These are phyloP conservation scores for Drosophila birchii DNA, from an alignment of 2,888 invertebrate species.

Conservation along the genomic window DNA sequence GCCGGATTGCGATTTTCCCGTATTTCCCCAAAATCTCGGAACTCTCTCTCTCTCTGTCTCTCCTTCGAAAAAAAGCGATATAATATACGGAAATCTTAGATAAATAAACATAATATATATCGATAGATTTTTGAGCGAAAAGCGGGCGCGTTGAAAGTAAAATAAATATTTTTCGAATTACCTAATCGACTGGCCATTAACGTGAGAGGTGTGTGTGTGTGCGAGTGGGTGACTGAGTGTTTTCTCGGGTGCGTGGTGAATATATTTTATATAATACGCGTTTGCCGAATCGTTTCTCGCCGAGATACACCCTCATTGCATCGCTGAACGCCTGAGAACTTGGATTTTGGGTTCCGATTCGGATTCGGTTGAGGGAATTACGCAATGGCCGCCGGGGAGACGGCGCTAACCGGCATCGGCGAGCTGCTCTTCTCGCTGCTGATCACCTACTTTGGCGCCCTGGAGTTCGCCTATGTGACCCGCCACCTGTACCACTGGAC, in stretches of 20 bases:
- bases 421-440: conserved; percentile 90
- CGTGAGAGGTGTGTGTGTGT: conserved; percentile 36
- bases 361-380: conserved; percentile 28
- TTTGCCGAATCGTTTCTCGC: conserved; percentile 4
- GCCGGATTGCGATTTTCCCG: conserved; percentile 18
- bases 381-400: conserved; percentile 69
- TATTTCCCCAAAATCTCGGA: conserved; percentile 18
- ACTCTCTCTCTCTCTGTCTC: neutral
- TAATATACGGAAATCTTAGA: conserved; percentile 7
- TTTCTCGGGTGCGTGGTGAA: conserved; percentile 67
- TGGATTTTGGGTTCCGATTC: conserved; percentile 17
- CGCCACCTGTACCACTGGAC: conserved; percentile 83
- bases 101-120: conserved; percentile 28
- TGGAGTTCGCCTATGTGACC: conserved; percentile 86
- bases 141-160: conserved; percentile 35
- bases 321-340: conserved; percentile 37
- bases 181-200: conserved; percentile 69
- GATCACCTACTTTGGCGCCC: conserved; percentile 90
- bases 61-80: neutral
- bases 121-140: conserved; percentile 22
- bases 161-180: conserved; percentile 70
- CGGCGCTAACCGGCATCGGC: conserved; percentile 87
- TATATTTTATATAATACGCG: conserved; percentile 57
- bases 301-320: conserved; percentile 49
- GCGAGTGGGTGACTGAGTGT: conserved; percentile 28